phyloP scores from a whole-genome alignment of 2,888 invertebrate genomes.

The Trissonchulus latispiculum region DNA sequence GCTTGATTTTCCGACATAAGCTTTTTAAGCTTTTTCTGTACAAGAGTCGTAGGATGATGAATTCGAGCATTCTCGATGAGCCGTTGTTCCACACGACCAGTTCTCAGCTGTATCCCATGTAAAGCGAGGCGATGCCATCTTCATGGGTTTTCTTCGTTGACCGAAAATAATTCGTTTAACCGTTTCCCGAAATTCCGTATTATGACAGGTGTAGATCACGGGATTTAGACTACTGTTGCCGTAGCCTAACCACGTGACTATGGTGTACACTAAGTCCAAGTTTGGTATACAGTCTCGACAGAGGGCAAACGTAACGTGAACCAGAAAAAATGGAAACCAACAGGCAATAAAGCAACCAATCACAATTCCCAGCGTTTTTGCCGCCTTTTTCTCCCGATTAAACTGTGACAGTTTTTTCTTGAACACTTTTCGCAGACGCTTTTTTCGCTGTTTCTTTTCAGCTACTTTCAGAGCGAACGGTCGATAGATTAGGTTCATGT shows the following conservation, averaged over 20 bases:
- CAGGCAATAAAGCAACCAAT: conserved; percentile 57
- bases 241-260: conserved; percentile 4
- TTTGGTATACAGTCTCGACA: neutral
- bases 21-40: too few relatives aligned
- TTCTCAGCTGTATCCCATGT: too few relatives aligned
- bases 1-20: too few relatives aligned
- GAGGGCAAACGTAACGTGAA: neutral
- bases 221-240: neutral
- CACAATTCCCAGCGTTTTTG: conserved; percentile 89
- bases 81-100: too few relatives aligned
- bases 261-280: neutral
- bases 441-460: neutral
- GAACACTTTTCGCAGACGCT: neutral
- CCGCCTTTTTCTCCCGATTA: conserved; percentile 74
- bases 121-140: too few relatives aligned
- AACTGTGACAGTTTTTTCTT: neutral
- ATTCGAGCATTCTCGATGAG: too few relatives aligned
- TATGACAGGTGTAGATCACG: neutral
- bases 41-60: too few relatives aligned
- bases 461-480: neutral
- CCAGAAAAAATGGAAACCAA: conserved; percentile 6
- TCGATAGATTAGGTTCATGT: neutral
- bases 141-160: too few relatives aligned
- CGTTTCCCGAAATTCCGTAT: neutral
- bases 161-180: neutral